Conservation (phyloP, 2,888 invertebrate genomes). For the Cryptocheilus praepositus region DNA sequence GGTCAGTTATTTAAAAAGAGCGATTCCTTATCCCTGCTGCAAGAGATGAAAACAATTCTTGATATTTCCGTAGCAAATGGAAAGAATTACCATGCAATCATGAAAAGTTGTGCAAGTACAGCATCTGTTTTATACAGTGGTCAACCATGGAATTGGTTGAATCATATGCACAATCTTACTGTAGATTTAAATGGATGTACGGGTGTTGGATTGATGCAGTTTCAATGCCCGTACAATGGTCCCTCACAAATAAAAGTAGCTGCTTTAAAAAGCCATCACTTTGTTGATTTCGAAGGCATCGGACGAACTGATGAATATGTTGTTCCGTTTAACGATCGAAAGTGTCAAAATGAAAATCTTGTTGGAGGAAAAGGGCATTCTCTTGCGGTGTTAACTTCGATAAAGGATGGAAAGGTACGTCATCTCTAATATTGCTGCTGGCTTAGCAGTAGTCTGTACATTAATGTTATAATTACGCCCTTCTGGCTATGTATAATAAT, state of each 20-base stretch:
- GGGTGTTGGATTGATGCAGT: constrained; percentile 72
- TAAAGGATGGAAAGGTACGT: constrained; percentile 75
- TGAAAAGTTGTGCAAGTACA: constrained; percentile 45
- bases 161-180: constrained; percentile 45
- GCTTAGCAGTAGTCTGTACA: no score
- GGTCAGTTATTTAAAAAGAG: constrained; percentile 25
- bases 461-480: neutral
- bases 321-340: constrained; percentile 74
- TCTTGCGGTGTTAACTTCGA: constrained; percentile 79
- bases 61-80: constrained; percentile 8
- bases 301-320: constrained; percentile 66
- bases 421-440: no score
- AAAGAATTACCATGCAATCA: constrained; percentile 47
- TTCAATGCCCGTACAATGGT: constrained; percentile 69
- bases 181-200: constrained; percentile 44
- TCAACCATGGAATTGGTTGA: constrained; percentile 63
- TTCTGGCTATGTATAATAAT: no score
- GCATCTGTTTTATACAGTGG: constrained; percentile 58
- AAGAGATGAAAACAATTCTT: no score
- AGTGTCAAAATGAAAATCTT: constrained; percentile 77
- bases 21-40: no score
- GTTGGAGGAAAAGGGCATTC: constrained; percentile 90
- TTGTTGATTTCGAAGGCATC: constrained; percentile 41
- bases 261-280: constrained; percentile 14
- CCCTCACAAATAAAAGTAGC: constrained; percentile 20